Evolutionary conservation across 2,888 invertebrate species (phyloP), one percentile per base, ranked within the genome.

Genomic region (Eulithis prunata): DNA sequence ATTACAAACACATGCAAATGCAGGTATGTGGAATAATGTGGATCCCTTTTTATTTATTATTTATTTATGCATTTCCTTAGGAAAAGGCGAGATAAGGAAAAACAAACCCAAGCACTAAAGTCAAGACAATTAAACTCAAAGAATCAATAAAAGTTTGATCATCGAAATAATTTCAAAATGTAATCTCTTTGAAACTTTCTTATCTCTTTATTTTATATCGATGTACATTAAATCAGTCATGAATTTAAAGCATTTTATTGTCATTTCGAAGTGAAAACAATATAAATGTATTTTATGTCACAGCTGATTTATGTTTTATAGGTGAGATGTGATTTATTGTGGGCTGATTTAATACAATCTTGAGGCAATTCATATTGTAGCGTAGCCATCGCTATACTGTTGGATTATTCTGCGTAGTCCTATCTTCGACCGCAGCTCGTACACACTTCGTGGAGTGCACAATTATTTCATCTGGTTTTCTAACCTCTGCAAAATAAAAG

Each of bases 201-300:
- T 78, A 81, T 78, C 82, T 82, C 75, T 78, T 75, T 77, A 79
- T 79, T 84, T 80, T 83, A 82, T 83, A 82, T 83, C 81, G 79
- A 76, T 77, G 78, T 81, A 83, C 82, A 86, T 91, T 90, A 91
- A 91, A 89, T 90, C 87, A 89, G 81, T 86, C 88, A 90, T 90
- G 90, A 88, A 89, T 91, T 90, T 88, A 86, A 88, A 90, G 79
- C 81, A 86, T 90, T 91, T 91, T 90, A 91, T 88, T 87, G 89
- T 89, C 86, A 88, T 88, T 87, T 88, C 84, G 77, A 83, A 89
- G 89, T 88, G 90, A 90, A 92, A 93, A 92, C 91, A 91, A 91
- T 91, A 91, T 89, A 90, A 90, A 90, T 89, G 88, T 91, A 84
- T 89, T 92, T 91, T 91, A 88, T 88, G 90, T 87, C 88, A 82